These are phyloP conservation scores for Eulemur rufifrons DNA, from an alignment of 2,113 vertebrate genomes.

Conservation along the genomic window DNA sequence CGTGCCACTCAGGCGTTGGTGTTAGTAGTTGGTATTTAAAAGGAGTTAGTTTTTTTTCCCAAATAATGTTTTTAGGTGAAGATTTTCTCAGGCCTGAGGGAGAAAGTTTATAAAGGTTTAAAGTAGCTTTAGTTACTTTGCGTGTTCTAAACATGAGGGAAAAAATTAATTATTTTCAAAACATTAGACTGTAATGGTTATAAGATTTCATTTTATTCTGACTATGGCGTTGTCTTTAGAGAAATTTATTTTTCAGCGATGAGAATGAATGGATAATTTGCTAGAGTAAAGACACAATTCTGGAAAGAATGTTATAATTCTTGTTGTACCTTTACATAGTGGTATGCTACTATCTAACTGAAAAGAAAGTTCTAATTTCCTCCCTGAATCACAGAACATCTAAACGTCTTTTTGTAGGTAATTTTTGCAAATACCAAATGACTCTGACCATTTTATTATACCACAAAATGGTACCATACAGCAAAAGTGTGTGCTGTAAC, in stretches of 20 bases:
- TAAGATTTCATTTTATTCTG: neutral
- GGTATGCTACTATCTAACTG: neutral
- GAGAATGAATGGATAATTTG: neutral
- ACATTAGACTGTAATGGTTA: neutral
- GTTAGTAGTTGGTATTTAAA: neutral
- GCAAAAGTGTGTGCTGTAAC: neutral
- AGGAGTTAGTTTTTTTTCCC: neutral
- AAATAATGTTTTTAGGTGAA: neutral
- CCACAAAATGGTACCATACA: neutral
- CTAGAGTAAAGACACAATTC: neutral
- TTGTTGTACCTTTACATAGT: neutral
- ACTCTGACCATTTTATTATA: conserved; percentile 49
- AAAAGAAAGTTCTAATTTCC: neutral
- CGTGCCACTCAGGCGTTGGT: neutral
- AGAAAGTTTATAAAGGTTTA: neutral
- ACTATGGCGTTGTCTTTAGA: neutral
- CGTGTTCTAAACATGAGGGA: neutral
- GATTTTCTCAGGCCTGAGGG: neutral
- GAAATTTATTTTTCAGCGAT: neutral
- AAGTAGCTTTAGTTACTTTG: neutral
- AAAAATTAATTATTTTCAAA: neutral
- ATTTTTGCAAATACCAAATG: conserved; percentile 58
- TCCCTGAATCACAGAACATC: conserved; percentile 38
- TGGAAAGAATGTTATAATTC: neutral
- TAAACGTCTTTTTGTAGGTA: conserved; percentile 23